A percentile compares a stretch with the other conserved stretches of the same genome.
These are phyloP conservation scores for Scaptomyza polygonia DNA, from an alignment of 2,888 invertebrate genomes.

Conservation along the genomic window DNA sequence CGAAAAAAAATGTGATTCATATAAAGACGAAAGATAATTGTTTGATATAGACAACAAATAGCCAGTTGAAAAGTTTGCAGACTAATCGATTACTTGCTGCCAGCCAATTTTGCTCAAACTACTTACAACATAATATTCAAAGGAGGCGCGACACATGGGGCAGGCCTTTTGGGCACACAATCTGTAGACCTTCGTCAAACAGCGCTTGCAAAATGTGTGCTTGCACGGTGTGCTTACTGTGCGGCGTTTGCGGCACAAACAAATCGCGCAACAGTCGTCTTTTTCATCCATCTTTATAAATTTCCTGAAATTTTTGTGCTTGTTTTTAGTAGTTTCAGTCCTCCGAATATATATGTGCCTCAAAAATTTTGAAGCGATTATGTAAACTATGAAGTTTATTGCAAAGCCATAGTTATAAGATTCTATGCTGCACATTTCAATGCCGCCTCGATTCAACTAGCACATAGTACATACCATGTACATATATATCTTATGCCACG, in stretches of 20 bases:
- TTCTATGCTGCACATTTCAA: constrained; percentile 1
- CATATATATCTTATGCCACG: constrained; percentile 33
- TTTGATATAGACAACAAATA: background rate
- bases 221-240: constrained; percentile 51
- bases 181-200: constrained; percentile 43
- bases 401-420: constrained; percentile 17
- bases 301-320: constrained; percentile 3
- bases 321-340: background rate
- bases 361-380: constrained; percentile 10
- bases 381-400: constrained; percentile 27
- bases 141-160: constrained; percentile 57
- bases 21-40: background rate
- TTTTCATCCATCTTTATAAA: constrained; percentile 35
- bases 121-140: constrained; percentile 65
- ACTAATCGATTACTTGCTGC: background rate
- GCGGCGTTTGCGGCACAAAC: constrained; percentile 40
- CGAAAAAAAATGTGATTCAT: background rate
- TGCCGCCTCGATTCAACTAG: constrained; percentile 5
- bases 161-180: constrained; percentile 42
- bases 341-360: background rate
- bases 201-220: constrained; percentile 57
- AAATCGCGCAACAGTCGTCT: constrained; percentile 47
- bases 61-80: constrained; percentile 2
- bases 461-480: constrained; percentile 4
- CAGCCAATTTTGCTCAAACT: background rate